Conservation (phyloP, 2,113 vertebrate species). For the Tiliqua scincoides region DNA sequence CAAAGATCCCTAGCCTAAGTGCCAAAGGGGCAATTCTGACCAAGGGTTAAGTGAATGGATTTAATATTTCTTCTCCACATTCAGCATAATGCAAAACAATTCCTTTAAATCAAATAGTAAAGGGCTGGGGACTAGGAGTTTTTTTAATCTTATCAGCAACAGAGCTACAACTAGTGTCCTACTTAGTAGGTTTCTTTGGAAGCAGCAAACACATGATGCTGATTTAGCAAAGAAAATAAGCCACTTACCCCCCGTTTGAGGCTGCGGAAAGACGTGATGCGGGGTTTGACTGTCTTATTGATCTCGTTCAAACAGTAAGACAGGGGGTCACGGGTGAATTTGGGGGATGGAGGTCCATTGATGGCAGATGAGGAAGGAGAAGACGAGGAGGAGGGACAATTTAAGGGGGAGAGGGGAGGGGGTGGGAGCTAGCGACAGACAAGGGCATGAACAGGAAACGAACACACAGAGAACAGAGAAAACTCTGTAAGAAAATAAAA, state of each 20-base stretch:
- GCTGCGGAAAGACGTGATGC: constrained; percentile 91
- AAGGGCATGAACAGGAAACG: constrained; percentile 50
- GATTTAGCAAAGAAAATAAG: background rate
- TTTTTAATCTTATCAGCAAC: background rate
- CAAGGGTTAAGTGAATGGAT: background rate
- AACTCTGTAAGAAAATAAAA: constrained; percentile 61
- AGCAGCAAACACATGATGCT: background rate
- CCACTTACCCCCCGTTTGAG: constrained; percentile 90
- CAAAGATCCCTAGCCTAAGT: too few relatives aligned
- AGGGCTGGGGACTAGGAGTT: background rate
- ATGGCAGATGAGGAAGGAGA: constrained; percentile 70
- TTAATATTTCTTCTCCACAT: background rate
- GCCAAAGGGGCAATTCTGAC: background rate
- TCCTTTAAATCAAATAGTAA: background rate
- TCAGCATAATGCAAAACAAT: background rate
- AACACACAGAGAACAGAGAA: constrained; percentile 35
- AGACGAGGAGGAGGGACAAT: constrained; percentile 45
- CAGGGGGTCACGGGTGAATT: constrained; percentile 90
- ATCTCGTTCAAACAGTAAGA: constrained; percentile 94
- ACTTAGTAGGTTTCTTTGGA: background rate
- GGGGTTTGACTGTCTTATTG: constrained; percentile 95
- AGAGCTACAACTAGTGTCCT: constrained; percentile 20
- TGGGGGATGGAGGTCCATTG: constrained; percentile 90
- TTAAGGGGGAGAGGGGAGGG: constrained; percentile 61
- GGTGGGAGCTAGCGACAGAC: constrained; percentile 76